These are phyloP conservation scores for Eupithecia exiguata DNA, from an alignment of 2,888 invertebrate species.

Conservation along the genomic window DNA sequence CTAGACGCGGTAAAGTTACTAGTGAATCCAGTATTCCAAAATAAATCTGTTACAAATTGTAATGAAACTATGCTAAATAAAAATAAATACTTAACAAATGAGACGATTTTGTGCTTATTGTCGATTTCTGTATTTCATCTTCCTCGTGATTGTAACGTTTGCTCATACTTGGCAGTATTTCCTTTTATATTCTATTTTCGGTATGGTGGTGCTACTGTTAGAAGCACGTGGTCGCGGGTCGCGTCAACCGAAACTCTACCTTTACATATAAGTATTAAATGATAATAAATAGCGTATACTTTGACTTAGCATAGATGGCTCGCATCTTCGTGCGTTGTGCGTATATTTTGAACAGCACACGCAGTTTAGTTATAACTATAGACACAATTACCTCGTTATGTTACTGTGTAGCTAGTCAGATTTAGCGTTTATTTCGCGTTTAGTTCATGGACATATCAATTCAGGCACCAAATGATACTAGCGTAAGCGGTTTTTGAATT, in stretches of 20 bases:
- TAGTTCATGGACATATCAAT: constrained; percentile 82
- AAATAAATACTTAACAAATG: background rate
- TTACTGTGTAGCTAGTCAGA: constrained; percentile 79
- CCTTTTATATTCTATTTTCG: background rate
- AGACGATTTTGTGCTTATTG: background rate
- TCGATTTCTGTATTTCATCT: background rate
- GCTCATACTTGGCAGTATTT: background rate
- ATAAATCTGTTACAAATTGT: background rate
- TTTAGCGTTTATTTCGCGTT: constrained; percentile 78
- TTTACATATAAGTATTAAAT: constrained; percentile 81
- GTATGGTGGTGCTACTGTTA: constrained; percentile 7
- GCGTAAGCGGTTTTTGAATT: constrained; percentile 75
- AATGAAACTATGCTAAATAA: background rate
- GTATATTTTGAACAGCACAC: constrained; percentile 68
- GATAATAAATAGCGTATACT: constrained; percentile 82
- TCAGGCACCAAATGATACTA: constrained; percentile 82
- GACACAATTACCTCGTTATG: constrained; percentile 82
- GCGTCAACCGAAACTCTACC: constrained; percentile 57
- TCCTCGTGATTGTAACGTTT: background rate
- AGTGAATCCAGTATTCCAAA: background rate
- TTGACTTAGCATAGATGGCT: constrained; percentile 77
- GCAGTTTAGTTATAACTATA: constrained; percentile 74
- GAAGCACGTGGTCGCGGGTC: constrained; percentile 13
- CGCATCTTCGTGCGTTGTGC: constrained; percentile 63
- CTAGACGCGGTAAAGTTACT: background rate